Conservation (phyloP, 2,797 vertebrate genomes). For the Falco cherrug region DNA sequence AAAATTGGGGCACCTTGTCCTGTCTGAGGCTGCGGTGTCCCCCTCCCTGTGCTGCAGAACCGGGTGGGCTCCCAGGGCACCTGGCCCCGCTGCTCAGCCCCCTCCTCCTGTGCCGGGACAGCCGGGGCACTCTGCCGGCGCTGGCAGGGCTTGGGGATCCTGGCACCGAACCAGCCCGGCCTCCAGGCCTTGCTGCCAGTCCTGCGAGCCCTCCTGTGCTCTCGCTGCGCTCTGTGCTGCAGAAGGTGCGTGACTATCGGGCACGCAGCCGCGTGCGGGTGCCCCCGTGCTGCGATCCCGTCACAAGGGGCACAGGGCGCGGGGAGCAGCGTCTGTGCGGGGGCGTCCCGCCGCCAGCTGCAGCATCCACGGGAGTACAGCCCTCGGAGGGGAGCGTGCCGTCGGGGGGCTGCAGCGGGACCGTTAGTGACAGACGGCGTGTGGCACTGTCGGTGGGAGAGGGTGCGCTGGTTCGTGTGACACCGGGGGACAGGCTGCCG, state of each 20-base stretch:
- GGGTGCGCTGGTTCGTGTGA: background rate
- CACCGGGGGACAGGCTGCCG: accelerated
- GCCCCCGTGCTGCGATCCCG: accelerated
- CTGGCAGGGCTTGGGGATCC: background rate
- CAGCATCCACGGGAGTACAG: accelerated
- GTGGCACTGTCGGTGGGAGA: accelerated
- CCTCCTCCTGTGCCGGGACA: background rate
- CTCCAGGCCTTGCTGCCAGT: background rate
- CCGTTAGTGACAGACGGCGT: too few species aligned
- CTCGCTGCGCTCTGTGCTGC: accelerated
- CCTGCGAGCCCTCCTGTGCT: background rate
- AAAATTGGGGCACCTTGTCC: accelerated
- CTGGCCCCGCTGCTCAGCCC: too few species aligned
- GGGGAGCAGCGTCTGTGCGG: accelerated
- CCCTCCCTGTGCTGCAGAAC: background rate
- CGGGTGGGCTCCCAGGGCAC: accelerated
- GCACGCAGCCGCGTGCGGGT: accelerated
- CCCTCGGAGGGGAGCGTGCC: accelerated
- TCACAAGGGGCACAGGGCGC: accelerated
- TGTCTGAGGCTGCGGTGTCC: accelerated
- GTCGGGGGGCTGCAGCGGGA: background rate
- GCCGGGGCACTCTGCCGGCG: background rate
- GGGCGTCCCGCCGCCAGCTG: background rate
- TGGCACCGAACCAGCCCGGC: accelerated
- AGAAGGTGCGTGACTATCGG: background rate